Evolutionary conservation across 2,113 vertebrate species (phyloP).

Genomic region (Otolemur garnettii): DNA sequence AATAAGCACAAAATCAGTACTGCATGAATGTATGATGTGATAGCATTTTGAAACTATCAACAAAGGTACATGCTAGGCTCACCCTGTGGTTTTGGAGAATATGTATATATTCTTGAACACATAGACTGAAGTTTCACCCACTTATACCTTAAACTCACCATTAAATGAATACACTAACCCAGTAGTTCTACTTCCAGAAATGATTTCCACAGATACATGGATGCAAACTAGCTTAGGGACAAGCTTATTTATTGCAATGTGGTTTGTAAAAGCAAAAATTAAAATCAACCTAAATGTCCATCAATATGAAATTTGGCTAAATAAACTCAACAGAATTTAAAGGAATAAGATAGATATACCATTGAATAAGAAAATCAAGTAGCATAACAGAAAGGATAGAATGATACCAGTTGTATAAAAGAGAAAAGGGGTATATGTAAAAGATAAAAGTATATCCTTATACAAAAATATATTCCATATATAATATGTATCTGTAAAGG

Average conservation of each 20-base stretch:
- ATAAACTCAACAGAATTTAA: constrained; percentile 5
- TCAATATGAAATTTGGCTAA: not conserved
- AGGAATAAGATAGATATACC: not conserved
- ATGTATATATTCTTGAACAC: not conserved
- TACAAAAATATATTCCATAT: not conserved
- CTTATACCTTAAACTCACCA: not conserved
- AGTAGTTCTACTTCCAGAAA: constrained; percentile 21
- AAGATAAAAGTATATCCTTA: not conserved
- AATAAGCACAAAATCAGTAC: not conserved
- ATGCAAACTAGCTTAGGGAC: not conserved
- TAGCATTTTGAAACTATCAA: not conserved
- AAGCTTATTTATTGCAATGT: not conserved
- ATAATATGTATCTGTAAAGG: not conserved
- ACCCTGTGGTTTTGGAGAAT: not conserved
- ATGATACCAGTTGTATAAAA: not conserved
- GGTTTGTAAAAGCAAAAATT: constrained; percentile 27
- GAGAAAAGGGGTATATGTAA: not conserved
- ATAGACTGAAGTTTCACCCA: not conserved
- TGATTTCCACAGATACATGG: not conserved
- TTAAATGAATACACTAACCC: not conserved
- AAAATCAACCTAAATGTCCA: not conserved
- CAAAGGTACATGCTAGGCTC: not conserved
- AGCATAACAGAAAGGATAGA: not conserved
- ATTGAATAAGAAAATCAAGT: not conserved
- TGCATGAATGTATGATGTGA: not conserved